Percentiles rank a stretch among this genome's conserved stretches.
These are phyloP conservation scores for Platygyra sinensis DNA, from an alignment of 64 coral and sea anemone genomes.

Conservation along the genomic window DNA sequence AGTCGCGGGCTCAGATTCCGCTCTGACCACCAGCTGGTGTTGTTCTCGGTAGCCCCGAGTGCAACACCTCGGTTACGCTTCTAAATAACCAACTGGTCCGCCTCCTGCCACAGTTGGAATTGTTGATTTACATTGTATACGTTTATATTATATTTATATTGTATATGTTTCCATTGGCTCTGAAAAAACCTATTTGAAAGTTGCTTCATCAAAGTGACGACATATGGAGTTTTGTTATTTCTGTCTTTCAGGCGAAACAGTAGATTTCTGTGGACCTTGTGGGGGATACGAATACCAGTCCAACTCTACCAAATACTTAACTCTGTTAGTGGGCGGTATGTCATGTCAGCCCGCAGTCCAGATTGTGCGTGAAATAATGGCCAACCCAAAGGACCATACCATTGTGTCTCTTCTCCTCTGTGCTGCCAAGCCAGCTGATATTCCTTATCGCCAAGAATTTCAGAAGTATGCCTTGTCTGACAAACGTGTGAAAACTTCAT, in stretches of 20 bases:
- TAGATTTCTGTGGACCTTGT: constrained; percentile 44
- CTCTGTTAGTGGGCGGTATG: constrained; percentile 21
- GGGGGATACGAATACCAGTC: constrained; percentile 49
- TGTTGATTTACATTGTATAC: too few species aligned
- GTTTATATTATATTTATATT: too few species aligned
- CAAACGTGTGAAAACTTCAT: constrained; percentile 18
- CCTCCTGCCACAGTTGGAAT: too few species aligned
- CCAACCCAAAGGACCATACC: constrained; percentile 22
- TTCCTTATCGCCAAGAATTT: constrained; percentile 47
- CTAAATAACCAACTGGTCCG: too few species aligned
- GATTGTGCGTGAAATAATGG: constrained; percentile 50
- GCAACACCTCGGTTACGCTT: too few species aligned
- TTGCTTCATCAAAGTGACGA: neutral
- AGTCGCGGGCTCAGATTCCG: too few species aligned
- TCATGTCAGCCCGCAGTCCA: constrained; percentile 44
- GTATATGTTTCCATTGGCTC: too few species aligned
- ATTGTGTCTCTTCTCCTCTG: constrained; percentile 5
- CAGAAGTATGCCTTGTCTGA: neutral
- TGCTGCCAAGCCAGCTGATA: constrained; percentile 22
- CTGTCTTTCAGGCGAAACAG: constrained; percentile 20
- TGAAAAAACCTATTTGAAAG: neutral
- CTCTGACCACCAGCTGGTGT: too few species aligned
- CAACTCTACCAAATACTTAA: constrained; percentile 34
- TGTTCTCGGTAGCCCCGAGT: too few species aligned
- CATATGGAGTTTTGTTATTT: neutral